Evolutionary conservation across 2,113 vertebrate species (phyloP), one percentile per base, ranked within the genome.

Genomic region (Menura novaehollandiae): DNA sequence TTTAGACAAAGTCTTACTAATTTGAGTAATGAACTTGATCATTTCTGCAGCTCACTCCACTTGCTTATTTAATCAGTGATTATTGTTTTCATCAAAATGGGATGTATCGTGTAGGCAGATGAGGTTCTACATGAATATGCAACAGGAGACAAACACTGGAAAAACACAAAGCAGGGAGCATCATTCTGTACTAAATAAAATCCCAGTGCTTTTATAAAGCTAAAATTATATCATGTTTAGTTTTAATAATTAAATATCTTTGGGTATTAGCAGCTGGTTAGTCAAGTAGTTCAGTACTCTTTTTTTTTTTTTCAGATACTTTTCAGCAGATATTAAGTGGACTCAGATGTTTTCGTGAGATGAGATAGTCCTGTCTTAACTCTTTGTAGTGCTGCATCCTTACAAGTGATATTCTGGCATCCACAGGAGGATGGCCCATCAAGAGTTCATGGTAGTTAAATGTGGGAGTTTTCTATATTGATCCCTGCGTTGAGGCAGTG

Each of bases 41-140:
- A n/a, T 94, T 95, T 96, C 68, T 91, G 79, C 55, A 58, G 73
- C 80, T 96, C 64, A 75, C 59, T 96, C 51, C 51, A 77, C 74
- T 96, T 93, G 88, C 87, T 93, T 85, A 84, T 94, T 96, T 97
- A 92, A 97, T 97, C 94, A 95, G 93, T 94, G 90, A 96, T 97
- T 96, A 97, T 96, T 97, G 94, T 97, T 96, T 96, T 96, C 88
- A 84, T 94, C 83, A 67, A 92, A 96, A 95, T 93, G 88, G 80
- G 93, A 84, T 86, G 91, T 90, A 51, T 90, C 27, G 0, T 91
- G 71, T 66, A 75, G 91, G 88, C 93, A 96, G 93, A 96, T 78
- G 80, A 86, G 79, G 72, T 80, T 97, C 66, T 82, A 37, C 75
- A 93, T 96, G 92, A 97, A 97, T 96, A 95, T 97, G 93, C 69